Evolutionary conservation across 1,140 invertebrate species (phyloP).

Genomic region (Acyrthosiphon pisum): DNA sequence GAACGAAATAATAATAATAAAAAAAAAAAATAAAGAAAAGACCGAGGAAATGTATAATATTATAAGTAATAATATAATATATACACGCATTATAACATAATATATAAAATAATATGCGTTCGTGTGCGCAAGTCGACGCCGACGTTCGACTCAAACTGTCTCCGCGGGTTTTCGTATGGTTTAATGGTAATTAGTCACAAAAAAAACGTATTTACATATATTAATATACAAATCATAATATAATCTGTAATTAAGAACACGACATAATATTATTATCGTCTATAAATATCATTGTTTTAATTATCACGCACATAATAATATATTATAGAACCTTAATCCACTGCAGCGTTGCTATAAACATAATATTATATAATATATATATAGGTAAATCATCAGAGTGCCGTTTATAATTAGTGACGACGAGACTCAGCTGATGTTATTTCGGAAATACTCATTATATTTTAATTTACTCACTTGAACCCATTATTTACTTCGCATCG

Average conservation of each 20-base stretch:
- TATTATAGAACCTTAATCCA: neutral
- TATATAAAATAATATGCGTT: neutral
- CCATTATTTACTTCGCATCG: neutral
- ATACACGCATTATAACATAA: neutral
- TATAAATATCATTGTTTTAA: neutral
- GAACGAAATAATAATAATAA: neutral
- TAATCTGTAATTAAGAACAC: neutral
- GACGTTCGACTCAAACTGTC: constrained; percentile 1
- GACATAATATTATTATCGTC: neutral
- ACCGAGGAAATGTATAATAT: neutral
- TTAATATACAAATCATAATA: neutral
- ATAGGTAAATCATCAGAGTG: neutral
- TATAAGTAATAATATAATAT: no score
- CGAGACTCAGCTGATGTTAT: neutral
- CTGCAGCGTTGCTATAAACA: neutral
- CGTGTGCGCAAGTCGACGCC: neutral
- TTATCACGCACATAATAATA: neutral
- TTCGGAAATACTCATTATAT: neutral
- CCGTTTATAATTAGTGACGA: neutral
- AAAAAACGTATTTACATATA: neutral
- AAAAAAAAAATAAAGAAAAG: neutral
- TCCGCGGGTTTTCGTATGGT: neutral
- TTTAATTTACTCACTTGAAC: neutral
- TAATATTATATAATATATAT: neutral
- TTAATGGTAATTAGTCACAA: constrained; percentile 34